Base-by-base conservation (phyloP, 2,797 vertebrate genomes). In the Pelobates cultripes region DNA sequence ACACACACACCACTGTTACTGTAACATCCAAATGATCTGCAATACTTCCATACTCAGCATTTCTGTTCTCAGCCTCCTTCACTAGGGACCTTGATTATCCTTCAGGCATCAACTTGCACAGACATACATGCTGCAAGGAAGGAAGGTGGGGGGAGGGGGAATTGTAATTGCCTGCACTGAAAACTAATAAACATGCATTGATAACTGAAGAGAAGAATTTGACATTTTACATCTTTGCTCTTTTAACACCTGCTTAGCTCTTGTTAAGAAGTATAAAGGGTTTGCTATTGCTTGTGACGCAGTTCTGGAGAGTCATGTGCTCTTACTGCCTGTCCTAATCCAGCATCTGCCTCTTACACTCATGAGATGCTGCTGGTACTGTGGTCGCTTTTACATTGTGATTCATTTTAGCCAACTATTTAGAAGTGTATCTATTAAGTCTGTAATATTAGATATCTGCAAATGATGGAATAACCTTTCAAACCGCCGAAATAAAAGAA, bases 31-130 rank as follows among this genome's bases (percentile, higher is more conserved):
- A 55, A 81, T 53, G 51, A 75, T 70, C 80, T 76, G 68, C 80
- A 77, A 63, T 64, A 53, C 57, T 66, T 76, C 45, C 9, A 55
- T 69, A 44, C 60, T 44, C 73, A 69, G 68, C 63, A 28, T 70
- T 28, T 72, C n/a, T 83, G 43, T 53, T 14, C 14, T 40, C 75
- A 73, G 60, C 1, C 43, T 41, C 67, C 28, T 28, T 66, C 73
- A 66, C 43, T 13, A 12, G 74, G 70, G 80, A 60, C 69, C 68
- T 61, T 73, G 55, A 66, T 77, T 72, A 67, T 71, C 60, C n/a
- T 81, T 40, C 28, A 28, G 40, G 69, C 42, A 67, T 72, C 75
- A 73, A 73, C 63, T 43, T 73, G 75, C 60, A 71, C 73, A 55
- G 80, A 57, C 41, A 43, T 77, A 43, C n/a, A 44, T 67, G 51